Conservation (phyloP, 2,888 invertebrate species). For the Atethmia centrago region DNA sequence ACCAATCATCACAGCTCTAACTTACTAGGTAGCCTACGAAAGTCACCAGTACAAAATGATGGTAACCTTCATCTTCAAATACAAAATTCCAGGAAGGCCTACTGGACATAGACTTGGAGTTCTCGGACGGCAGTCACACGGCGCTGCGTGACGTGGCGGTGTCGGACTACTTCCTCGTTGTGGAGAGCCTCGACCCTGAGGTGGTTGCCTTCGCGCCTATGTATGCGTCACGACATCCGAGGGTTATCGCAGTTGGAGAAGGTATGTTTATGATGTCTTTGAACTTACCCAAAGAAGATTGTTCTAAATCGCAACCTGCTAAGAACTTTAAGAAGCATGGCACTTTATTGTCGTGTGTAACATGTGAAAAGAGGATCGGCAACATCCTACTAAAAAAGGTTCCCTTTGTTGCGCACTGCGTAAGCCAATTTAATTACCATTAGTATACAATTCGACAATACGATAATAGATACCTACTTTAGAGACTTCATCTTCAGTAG, state of each 20-base stretch:
- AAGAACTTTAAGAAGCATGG: too few species aligned
- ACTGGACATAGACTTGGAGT: slow-evolving; percentile 97
- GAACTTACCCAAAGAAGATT: not conserved
- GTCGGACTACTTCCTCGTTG: slow-evolving; percentile 96
- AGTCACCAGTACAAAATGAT: not conserved
- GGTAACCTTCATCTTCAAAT: not conserved
- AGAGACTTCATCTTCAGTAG: too few species aligned
- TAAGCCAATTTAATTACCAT: too few species aligned
- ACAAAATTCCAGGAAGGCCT: slow-evolving; percentile 94
- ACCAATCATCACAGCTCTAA: not conserved
- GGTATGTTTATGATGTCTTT: slow-evolving; percentile 83
- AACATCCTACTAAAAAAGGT: too few species aligned
- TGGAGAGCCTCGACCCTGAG: slow-evolving; percentile 97
- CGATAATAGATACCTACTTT: too few species aligned
- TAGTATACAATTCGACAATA: too few species aligned
- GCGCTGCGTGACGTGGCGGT: slow-evolving; percentile 96
- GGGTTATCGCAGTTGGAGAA: slow-evolving; percentile 98
- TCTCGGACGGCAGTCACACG: slow-evolving; percentile 96
- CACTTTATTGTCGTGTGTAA: too few species aligned
- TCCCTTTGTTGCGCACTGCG: too few species aligned
- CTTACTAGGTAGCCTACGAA: too few species aligned
- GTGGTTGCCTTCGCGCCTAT: slow-evolving; percentile 98
- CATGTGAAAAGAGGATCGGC: too few species aligned
- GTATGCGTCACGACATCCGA: slow-evolving; percentile 96
- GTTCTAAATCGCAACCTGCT: too few species aligned